Percentiles rank a stretch among this genome's conserved stretches.
These are phyloP conservation scores for Ceyx margarethae DNA, from an alignment of 2,113 vertebrate species.

Conservation along the genomic window DNA sequence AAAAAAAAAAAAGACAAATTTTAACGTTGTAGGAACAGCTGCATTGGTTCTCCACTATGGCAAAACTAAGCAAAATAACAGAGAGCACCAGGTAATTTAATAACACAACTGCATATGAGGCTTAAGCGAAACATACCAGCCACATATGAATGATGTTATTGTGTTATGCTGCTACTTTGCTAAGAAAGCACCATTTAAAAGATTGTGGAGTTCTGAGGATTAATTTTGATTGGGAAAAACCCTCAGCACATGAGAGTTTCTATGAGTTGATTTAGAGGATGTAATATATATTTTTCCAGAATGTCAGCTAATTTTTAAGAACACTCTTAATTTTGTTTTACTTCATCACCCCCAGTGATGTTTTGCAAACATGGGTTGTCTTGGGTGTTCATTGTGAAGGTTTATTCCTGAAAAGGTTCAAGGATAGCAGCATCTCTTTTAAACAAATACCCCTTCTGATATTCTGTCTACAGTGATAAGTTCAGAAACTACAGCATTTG, in stretches of 20 bases:
- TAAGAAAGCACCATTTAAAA: background rate
- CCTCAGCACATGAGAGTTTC: background rate
- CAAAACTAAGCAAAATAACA: conserved; percentile 44
- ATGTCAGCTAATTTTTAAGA: background rate
- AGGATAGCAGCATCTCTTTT: background rate
- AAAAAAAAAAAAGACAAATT: background rate
- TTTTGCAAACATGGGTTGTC: background rate
- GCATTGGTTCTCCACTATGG: background rate
- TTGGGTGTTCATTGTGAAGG: background rate
- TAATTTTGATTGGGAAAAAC: background rate
- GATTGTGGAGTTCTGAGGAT: background rate
- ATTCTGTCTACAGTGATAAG: background rate
- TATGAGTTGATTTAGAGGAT: background rate
- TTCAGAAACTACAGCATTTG: background rate
- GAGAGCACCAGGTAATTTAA: conserved; percentile 50
- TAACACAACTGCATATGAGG: background rate
- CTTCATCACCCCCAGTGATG: background rate
- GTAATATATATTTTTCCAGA: background rate
- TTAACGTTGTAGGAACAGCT: conserved; percentile 37
- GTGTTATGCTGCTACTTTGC: background rate
- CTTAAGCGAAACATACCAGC: background rate
- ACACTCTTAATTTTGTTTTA: background rate
- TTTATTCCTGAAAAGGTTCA: background rate
- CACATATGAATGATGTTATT: conserved; percentile 33
- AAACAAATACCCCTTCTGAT: background rate